Evolutionary conservation across 2,888 invertebrate species (phyloP).

Genomic region (Dysmachus trigonus): DNA sequence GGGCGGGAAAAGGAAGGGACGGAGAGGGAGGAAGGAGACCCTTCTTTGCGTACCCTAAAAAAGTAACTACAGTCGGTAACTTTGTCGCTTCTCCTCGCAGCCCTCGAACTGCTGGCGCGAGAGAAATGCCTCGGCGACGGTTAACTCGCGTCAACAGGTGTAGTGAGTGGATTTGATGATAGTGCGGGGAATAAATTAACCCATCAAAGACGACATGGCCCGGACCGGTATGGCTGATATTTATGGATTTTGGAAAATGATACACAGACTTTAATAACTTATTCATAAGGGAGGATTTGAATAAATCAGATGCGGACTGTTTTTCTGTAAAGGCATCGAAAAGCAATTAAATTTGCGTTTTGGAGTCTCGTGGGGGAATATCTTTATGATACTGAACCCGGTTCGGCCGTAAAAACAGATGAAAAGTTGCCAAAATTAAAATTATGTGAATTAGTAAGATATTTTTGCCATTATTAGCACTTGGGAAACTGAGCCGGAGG

Average conservation of each 20-base stretch:
- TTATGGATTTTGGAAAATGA: constrained; percentile 21
- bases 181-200: background rate
- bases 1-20: too few relatives aligned
- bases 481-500: background rate
- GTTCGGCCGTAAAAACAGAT: background rate
- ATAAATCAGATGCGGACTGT: constrained; percentile 7
- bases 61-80: background rate
- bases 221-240: background rate
- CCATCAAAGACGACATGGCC: background rate
- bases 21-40: too few relatives aligned
- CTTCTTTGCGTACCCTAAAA: background rate
- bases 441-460: background rate
- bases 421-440: background rate
- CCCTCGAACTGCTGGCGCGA: too few relatives aligned
- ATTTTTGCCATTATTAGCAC: background rate
- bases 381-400: background rate
- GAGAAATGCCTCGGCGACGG: background rate
- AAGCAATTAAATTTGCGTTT: background rate
- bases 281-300: constrained; percentile 37
- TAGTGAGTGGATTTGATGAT: background rate
- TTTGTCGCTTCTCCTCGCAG: background rate
- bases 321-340: background rate
- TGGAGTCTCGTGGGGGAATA: background rate
- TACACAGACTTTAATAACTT: constrained; percentile 32
- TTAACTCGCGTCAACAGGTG: background rate